Conservation (phyloP, 2,113 vertebrate species). For the Edolisoma coerulescens region DNA sequence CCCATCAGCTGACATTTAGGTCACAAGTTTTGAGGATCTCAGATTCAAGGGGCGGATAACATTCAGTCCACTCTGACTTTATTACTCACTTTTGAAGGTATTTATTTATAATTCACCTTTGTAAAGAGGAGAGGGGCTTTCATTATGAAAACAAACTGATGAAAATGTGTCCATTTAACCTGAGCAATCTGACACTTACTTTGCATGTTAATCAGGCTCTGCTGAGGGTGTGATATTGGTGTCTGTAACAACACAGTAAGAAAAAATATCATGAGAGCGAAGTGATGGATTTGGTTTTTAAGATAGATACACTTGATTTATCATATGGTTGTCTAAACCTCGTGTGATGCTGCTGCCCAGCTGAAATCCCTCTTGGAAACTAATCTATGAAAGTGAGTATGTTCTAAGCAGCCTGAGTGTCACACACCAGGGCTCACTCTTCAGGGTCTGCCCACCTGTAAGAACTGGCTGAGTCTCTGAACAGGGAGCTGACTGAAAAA, state of each 20-base stretch:
- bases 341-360: background rate
- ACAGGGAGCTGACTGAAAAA: background rate
- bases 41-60: background rate
- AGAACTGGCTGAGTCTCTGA: background rate
- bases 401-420: background rate
- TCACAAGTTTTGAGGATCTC: background rate
- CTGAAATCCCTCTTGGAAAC: background rate
- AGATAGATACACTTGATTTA: background rate
- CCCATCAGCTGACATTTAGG: background rate
- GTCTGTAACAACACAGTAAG: background rate
- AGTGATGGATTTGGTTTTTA: background rate
- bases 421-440: background rate
- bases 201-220: background rate
- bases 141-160: background rate
- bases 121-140: background rate
- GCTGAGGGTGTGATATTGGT: background rate
- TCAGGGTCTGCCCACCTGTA: background rate
- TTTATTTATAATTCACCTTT: background rate
- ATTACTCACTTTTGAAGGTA: background rate
- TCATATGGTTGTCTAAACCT: background rate
- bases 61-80: background rate
- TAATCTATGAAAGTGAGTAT: background rate
- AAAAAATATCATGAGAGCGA: background rate
- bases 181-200: background rate
- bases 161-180: background rate